Evolutionary conservation across 2,888 invertebrate species (phyloP).

Genomic region (Heliconius hortense): DNA sequence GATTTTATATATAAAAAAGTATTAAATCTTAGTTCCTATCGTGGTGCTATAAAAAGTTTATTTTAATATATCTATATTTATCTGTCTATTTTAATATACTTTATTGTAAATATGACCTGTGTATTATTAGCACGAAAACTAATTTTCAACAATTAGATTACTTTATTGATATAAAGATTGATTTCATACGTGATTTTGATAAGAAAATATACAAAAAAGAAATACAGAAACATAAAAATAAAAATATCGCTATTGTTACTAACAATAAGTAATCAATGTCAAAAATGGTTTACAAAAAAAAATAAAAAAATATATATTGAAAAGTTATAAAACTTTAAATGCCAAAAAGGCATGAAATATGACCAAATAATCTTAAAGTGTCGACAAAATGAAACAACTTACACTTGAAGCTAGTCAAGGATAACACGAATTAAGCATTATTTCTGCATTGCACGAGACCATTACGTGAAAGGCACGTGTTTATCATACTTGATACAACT

Average conservation of each 20-base stretch:
- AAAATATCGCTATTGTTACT: background rate
- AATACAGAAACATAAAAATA: too few relatives aligned
- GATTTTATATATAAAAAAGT: background rate
- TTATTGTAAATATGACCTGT: too few relatives aligned
- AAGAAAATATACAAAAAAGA: too few relatives aligned
- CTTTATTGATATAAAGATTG: too few relatives aligned
- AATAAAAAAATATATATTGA: background rate
- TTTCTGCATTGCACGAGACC: conserved; percentile 22
- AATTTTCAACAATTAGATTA: too few relatives aligned
- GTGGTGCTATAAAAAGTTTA: too few relatives aligned
- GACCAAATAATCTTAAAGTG: background rate
- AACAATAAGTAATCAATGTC: background rate
- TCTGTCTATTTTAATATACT: too few relatives aligned
- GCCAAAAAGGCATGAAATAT: background rate
- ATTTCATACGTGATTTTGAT: too few relatives aligned
- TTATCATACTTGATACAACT: background rate
- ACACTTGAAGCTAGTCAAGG: conserved; percentile 25
- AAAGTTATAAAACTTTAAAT: background rate
- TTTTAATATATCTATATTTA: too few relatives aligned
- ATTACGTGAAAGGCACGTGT: conserved; percentile 30
- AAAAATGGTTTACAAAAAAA: background rate
- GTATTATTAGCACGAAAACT: too few relatives aligned
- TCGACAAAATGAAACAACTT: conserved; percentile 10
- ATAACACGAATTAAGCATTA: conserved; percentile 23
- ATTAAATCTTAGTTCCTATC: too few relatives aligned